Conservation (phyloP, 2,888 invertebrate species). For the Melinaea marsaeus region DNA sequence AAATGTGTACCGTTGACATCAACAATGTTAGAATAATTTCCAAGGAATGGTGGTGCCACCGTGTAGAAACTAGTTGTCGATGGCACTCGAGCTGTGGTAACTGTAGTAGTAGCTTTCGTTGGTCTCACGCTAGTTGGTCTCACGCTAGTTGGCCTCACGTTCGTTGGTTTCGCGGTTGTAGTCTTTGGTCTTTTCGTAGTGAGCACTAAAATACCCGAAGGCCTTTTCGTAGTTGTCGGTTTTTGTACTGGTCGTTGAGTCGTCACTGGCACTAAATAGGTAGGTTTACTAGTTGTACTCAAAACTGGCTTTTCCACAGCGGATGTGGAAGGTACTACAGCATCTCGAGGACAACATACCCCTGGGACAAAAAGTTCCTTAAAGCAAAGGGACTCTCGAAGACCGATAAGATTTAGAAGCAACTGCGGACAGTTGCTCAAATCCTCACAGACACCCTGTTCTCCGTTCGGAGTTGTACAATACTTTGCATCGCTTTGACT, state of each 20-base stretch:
- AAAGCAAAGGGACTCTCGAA: constrained; percentile 92
- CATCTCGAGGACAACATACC: constrained; percentile 89
- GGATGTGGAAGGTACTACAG: constrained; percentile 49
- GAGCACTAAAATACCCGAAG: constrained; percentile 52
- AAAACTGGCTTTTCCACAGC: constrained; percentile 56
- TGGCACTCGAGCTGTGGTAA: constrained; percentile 44
- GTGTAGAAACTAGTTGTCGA: constrained; percentile 70
- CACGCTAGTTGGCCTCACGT: constrained; percentile 33
- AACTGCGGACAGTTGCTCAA: constrained; percentile 92
- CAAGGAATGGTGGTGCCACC: constrained; percentile 54
- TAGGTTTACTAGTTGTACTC: constrained; percentile 62
- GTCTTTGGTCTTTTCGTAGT: constrained; percentile 55
- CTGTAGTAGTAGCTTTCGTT: constrained; percentile 40
- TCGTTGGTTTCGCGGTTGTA: constrained; percentile 37
- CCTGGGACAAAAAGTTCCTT: constrained; percentile 94
- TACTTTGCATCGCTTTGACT: constrained; percentile 76
- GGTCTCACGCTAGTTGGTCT: constrained; percentile 36
- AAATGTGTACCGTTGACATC: constrained; percentile 66
- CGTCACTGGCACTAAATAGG: constrained; percentile 64
- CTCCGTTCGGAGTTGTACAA: constrained; percentile 90
- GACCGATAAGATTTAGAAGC: constrained; percentile 86
- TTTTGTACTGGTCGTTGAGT: constrained; percentile 51
- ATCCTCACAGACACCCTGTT: constrained; percentile 90
- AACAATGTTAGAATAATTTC: constrained; percentile 74
- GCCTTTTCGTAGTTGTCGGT: constrained; percentile 51